Evolutionary conservation across 2,113 vertebrate genomes (phyloP).

Genomic region (Proterorhinus semilunaris): DNA sequence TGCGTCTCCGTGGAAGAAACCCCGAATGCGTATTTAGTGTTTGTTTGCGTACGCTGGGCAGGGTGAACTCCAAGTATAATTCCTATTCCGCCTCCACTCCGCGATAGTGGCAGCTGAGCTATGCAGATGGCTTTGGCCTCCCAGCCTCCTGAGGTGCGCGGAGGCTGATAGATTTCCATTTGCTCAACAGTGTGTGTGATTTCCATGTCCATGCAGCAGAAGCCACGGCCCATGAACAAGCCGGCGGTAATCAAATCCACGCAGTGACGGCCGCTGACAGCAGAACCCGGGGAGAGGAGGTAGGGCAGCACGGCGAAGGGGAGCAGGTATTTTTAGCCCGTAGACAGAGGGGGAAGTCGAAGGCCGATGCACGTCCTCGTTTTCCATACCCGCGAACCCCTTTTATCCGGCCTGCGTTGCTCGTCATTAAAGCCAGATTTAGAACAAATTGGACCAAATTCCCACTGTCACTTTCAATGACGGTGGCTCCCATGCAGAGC

Average conservation of each 20-base stretch:
- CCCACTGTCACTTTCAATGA: constrained; percentile 96
- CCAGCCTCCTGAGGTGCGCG: constrained; percentile 71
- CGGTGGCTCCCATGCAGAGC: constrained; percentile 79
- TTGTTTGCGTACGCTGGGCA: background rate
- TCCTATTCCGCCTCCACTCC: background rate
- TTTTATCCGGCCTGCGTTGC: constrained; percentile 78
- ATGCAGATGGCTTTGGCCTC: constrained; percentile 77
- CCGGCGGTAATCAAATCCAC: constrained; percentile 80
- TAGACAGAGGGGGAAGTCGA: constrained; percentile 54
- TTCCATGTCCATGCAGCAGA: constrained; percentile 63
- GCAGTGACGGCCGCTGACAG: constrained; percentile 35
- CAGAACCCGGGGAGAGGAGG: constrained; percentile 65
- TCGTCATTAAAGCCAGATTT: constrained; percentile 96
- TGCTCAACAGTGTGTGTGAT: constrained; percentile 52
- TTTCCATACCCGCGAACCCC: constrained; percentile 85
- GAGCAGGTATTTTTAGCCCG: constrained; percentile 16
- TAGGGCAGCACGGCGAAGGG: constrained; percentile 23
- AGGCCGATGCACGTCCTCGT: constrained; percentile 68
- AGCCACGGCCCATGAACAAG: constrained; percentile 51
- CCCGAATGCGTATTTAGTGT: background rate
- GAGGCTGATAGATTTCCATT: constrained; percentile 79
- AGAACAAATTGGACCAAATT: constrained; percentile 96
- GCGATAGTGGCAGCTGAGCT: constrained; percentile 42
- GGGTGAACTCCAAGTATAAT: background rate
- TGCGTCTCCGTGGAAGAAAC: background rate